Conservation (phyloP, 2,888 invertebrate genomes). For the Sicus ferrugineus region DNA sequence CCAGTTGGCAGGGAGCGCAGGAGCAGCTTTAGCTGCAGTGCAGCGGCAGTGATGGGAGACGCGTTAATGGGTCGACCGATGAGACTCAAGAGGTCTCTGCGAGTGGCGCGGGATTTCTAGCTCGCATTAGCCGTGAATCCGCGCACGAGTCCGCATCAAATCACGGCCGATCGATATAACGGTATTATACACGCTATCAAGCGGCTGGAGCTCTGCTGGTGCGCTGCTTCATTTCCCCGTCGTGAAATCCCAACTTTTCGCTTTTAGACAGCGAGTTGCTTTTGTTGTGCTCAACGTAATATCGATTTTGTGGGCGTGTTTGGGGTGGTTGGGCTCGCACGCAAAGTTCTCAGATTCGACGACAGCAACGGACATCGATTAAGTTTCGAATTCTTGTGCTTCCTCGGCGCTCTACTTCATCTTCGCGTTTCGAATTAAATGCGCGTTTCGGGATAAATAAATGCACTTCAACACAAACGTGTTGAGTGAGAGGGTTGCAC, state of each 20-base stretch:
- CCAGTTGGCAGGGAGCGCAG: not conserved
- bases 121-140: not conserved
- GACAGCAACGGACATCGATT: too few species aligned
- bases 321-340: too few species aligned
- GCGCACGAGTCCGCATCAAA: not conserved
- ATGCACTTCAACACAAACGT: slow-evolving; percentile 16
- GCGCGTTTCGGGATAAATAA: slow-evolving; percentile 5
- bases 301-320: not conserved
- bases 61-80: not conserved
- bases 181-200: not conserved
- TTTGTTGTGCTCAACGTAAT: not conserved
- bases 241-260: not conserved
- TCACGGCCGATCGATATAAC: not conserved
- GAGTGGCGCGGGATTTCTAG: not conserved
- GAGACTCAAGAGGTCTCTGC: not conserved
- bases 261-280: not conserved
- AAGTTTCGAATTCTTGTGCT: too few species aligned
- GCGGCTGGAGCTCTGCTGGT: not conserved
- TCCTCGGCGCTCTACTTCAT: too few species aligned
- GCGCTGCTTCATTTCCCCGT: not conserved
- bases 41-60: not conserved
- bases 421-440: not conserved
- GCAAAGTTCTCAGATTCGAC: too few species aligned
- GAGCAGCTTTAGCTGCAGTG: not conserved
- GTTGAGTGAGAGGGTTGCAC: too few species aligned